Evolutionary conservation across 2,888 invertebrate species (phyloP), one percentile per base, ranked within the genome.

Genomic region (Drepana falcataria): DNA sequence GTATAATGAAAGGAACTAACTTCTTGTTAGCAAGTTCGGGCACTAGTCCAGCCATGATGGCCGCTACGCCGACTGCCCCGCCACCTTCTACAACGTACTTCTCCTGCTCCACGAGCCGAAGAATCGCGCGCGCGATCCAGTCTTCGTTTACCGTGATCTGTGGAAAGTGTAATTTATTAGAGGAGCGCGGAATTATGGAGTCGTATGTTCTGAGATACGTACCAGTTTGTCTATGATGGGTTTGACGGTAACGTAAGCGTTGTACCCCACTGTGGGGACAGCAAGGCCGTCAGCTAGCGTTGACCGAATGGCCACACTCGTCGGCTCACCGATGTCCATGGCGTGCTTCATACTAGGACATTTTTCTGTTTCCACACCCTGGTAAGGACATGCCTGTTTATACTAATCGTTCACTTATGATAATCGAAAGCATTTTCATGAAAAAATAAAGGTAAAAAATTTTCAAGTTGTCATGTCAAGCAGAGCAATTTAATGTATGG

Each of bases 61-160:
- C 97, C 0, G 97, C 97, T 7, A 98, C 87, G 0, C 96, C 96
- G 1, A 95, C 93, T 0, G 97, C 97, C 0, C 97, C 98, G 0
- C 97, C 97, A 0, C 98, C 98, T 79, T 98, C 98, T 34, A 97
- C 96, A 9, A 98, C 96, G 66, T 95, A 96, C 79, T 97, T 97
- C 81, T 97, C 97, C 63, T 94, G 92, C 77, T 97, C 97, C 4
- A 96, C 94, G 55, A 96, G 84, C 35, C 94, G 92, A 55, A 97
- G 79, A 55, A 97, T 96, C 1, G 96, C 94, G 58, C 96, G 93
- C 1, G 97, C 96, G 55, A 97, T 94, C 93, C 94, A 95, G 77
- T 96, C 95, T 79, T 95, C 96, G 75, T 94, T 94, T 2, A 97
- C 96, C 41, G 96, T 94, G 59, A 95, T 91, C 93, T 93, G 69